Conservation (phyloP, 2,113 vertebrate genomes). For the Egretta garzetta region DNA sequence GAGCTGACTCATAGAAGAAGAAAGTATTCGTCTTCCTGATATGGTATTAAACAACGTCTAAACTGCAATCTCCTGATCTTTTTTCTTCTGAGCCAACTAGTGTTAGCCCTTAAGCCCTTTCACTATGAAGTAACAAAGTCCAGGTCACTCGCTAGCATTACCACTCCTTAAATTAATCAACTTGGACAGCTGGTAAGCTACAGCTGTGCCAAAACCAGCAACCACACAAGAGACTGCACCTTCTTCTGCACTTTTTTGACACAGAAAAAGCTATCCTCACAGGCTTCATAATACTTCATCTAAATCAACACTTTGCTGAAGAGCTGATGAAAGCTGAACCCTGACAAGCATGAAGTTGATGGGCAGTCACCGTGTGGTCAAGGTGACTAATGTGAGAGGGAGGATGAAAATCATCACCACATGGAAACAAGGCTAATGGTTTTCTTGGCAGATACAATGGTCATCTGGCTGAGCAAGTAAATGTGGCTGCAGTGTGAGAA, state of each 20-base stretch:
- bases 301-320: not conserved
- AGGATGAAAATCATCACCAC: not conserved
- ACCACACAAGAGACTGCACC: not conserved
- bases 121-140: not conserved
- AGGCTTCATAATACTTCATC: not conserved
- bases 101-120: not conserved
- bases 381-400: rapidly evolving
- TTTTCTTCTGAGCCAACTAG: not conserved
- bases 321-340: not conserved
- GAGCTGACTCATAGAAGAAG: not conserved
- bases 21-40: not conserved
- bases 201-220: not conserved
- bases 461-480: not conserved
- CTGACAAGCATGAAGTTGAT: not conserved
- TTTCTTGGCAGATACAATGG: not conserved
- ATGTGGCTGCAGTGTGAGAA: not conserved
- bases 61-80: not conserved
- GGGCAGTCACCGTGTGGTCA: not conserved
- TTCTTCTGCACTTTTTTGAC: not conserved
- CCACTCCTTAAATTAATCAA: not conserved
- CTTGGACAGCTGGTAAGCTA: not conserved
- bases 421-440: not conserved
- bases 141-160: not conserved
- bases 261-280: not conserved
- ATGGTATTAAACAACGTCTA: not conserved